Percentiles rank a stretch among this genome's conserved stretches.
Evolutionary conservation across 2,888 invertebrate genomes (phyloP).

Genomic region (Apeira syringaria): DNA sequence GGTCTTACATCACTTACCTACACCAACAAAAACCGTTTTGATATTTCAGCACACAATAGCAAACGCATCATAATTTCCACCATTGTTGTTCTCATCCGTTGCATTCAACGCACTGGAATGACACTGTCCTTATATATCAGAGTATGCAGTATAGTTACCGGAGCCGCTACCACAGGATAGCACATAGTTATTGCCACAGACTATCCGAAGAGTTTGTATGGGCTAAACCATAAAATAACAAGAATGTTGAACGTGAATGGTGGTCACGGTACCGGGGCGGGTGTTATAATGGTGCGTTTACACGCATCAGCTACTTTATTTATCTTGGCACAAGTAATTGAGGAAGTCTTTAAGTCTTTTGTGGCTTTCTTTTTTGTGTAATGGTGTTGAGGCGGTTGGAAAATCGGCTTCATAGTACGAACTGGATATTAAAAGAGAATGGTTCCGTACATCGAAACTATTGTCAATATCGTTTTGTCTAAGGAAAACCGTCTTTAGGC

Average conservation of each 20-base stretch:
- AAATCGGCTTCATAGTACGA: constrained; percentile 26
- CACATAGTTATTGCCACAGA: not conserved
- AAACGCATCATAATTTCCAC: constrained; percentile 21
- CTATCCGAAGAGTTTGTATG: not conserved
- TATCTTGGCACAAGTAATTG: constrained; percentile 64
- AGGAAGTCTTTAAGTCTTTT: constrained; percentile 68
- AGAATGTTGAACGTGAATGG: constrained; percentile 6
- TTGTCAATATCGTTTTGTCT: too few relatives aligned
- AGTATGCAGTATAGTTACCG: not conserved
- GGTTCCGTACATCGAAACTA: too few relatives aligned
- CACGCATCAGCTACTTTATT: constrained; percentile 52
- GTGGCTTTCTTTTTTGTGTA: constrained; percentile 46
- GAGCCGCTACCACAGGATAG: not conserved
- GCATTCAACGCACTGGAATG: constrained; percentile 3
- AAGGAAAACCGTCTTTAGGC: too few relatives aligned
- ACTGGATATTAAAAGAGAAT: not conserved
- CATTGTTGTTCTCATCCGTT: constrained; percentile 15
- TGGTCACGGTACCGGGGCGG: constrained; percentile 5
- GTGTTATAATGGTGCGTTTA: constrained; percentile 26
- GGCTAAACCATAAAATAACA: not conserved
- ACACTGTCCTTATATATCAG: not conserved
- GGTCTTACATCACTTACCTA: not conserved
- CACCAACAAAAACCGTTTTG: not conserved
- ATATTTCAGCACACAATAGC: constrained; percentile 3
- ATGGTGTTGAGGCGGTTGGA: constrained; percentile 40